Conservation (phyloP, 2,113 vertebrate species). For the Illadopsis cleaveri region DNA sequence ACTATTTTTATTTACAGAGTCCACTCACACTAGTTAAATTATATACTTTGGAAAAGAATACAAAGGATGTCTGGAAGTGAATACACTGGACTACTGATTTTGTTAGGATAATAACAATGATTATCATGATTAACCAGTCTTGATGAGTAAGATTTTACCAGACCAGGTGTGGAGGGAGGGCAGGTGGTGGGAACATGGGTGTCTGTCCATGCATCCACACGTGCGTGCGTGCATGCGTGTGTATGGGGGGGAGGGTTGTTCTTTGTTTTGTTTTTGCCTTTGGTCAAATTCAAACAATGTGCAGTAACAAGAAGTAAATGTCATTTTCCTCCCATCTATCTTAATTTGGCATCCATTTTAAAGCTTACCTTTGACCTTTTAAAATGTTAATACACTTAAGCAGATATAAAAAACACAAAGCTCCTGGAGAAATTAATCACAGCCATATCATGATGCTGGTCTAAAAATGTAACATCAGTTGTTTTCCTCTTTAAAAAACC, state of each 20-base stretch:
- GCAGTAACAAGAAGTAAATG: slow-evolving; percentile 68
- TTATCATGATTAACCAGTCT: not conserved
- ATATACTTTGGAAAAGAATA: not conserved
- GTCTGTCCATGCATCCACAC: not conserved
- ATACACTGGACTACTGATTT: not conserved
- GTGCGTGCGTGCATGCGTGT: rapidly evolving
- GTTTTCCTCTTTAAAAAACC: slow-evolving; percentile 12
- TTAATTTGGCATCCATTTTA: slow-evolving; percentile 66
- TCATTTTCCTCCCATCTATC: slow-evolving; percentile 65
- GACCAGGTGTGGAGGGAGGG: not conserved
- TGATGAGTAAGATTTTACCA: not conserved
- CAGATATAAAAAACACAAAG: slow-evolving; percentile 58
- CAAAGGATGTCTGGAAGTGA: not conserved
- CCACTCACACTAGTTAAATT: not conserved
- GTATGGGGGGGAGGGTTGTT: not conserved
- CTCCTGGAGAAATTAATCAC: slow-evolving; percentile 53
- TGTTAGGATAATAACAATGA: not conserved
- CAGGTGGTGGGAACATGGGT: not conserved
- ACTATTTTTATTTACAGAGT: slow-evolving; percentile 28
- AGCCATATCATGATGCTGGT: not conserved
- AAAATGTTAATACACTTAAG: slow-evolving; percentile 66
- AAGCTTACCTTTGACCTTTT: slow-evolving; percentile 67
- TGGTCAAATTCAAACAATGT: slow-evolving; percentile 66
- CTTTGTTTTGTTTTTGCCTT: slow-evolving; percentile 70
- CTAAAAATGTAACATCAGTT: slow-evolving; percentile 30